Evolutionary conservation across 53 echinoderm and acorn worm species (phyloP).

Genomic region (Crossaster papposus): DNA sequence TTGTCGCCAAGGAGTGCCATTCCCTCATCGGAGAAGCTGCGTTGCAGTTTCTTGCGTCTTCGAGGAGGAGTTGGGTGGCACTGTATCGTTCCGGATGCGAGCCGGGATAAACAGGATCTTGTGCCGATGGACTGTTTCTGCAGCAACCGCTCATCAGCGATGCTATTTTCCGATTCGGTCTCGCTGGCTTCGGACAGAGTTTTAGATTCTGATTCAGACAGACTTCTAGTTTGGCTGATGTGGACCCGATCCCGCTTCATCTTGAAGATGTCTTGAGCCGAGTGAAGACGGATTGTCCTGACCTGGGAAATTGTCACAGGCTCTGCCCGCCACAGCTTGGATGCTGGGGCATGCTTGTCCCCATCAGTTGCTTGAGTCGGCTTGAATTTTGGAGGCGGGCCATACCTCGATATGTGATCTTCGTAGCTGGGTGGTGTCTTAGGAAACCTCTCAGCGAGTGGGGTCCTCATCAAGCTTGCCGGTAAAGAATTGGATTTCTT

Average conservation of each 20-base stretch:
- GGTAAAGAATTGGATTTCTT: slow-evolving; percentile 9
- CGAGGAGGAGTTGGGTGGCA: slow-evolving; percentile 46
- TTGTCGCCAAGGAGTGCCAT: not conserved
- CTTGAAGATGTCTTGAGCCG: slow-evolving; percentile 10
- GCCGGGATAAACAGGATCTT: not conserved
- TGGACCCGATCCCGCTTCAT: not conserved
- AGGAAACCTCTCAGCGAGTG: not conserved
- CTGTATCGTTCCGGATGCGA: slow-evolving; percentile 9
- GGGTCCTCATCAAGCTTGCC: slow-evolving; percentile 7
- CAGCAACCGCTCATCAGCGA: too few species aligned
- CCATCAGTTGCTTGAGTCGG: not conserved
- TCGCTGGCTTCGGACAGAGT: not conserved
- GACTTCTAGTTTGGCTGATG: not conserved
- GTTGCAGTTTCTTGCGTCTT: slow-evolving; percentile 20
- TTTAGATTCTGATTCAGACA: slow-evolving; percentile 1
- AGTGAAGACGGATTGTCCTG: slow-evolving; percentile 4
- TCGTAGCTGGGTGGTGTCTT: slow-evolving; percentile 64
- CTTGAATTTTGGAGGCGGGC: slow-evolving; percentile 9
- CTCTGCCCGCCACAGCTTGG: slow-evolving; percentile 28
- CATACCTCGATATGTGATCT: slow-evolving; percentile 64
- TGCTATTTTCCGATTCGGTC: not conserved
- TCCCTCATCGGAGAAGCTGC: slow-evolving; percentile 13
- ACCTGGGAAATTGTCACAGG: slow-evolving; percentile 30
- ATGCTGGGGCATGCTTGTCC: slow-evolving; percentile 1
- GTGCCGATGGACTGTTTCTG: not conserved